These are phyloP conservation scores for Heliconius hermathena DNA, from an alignment of 1,140 invertebrate genomes.

Conservation along the genomic window DNA sequence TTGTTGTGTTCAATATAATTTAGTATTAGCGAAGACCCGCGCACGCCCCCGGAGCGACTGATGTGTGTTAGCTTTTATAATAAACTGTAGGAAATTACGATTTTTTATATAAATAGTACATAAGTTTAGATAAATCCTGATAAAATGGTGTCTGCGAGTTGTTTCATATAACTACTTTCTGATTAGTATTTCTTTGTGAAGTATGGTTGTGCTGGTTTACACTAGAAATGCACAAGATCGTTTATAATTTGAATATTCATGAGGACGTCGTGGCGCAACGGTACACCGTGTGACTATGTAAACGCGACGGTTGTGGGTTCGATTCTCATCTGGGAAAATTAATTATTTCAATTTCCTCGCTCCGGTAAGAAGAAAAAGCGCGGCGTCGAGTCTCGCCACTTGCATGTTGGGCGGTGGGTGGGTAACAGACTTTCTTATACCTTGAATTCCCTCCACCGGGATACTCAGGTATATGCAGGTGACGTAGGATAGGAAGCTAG, in stretches of 20 bases:
- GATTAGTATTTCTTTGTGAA: neutral
- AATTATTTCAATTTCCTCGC: neutral
- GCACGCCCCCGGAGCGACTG: constrained; percentile 56
- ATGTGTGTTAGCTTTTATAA: constrained; percentile 63
- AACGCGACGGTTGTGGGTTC: neutral
- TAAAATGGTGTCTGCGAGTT: constrained; percentile 6
- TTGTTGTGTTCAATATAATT: constrained; percentile 44
- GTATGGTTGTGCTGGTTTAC: constrained; percentile 20
- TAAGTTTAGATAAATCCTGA: constrained; percentile 44
- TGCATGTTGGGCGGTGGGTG: too few relatives aligned
- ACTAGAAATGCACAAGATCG: constrained; percentile 2
- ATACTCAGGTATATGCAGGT: too few relatives aligned
- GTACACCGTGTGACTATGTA: neutral
- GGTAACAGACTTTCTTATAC: too few relatives aligned
- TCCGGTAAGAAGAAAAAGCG: neutral
- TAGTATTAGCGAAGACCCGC: constrained; percentile 36
- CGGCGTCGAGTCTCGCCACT: too few relatives aligned
- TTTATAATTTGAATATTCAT: neutral
- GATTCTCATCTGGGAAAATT: neutral
- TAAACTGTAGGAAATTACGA: constrained; percentile 59
- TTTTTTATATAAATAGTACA: constrained; percentile 59
- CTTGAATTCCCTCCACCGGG: too few relatives aligned
- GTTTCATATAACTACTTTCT: constrained; percentile 18
- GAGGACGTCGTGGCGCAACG: too few relatives aligned
- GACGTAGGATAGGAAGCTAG: neutral